Evolutionary conservation across 2,888 invertebrate species (phyloP).

Genomic region (Drosophila prostipennis): DNA sequence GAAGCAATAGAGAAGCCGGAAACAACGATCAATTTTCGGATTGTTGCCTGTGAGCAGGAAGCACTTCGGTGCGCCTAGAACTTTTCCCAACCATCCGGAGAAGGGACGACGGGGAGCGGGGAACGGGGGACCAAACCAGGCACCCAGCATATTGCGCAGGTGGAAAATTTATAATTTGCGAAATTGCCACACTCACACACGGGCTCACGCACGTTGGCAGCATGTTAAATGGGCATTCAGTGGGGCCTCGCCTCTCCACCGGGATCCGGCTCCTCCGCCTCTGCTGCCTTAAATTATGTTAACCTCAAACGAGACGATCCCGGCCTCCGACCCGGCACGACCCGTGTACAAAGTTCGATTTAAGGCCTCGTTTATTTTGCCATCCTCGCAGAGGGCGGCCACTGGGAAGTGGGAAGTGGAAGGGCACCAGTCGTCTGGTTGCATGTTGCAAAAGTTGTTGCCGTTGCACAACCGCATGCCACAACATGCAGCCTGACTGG

Average conservation of each 20-base stretch:
- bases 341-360: constrained; percentile 77
- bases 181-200: constrained; percentile 69
- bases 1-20: constrained; percentile 50
- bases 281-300: constrained; percentile 76
- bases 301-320: constrained; percentile 73
- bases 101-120: constrained; percentile 1
- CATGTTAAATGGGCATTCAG: constrained; percentile 72
- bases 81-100: constrained; percentile 59
- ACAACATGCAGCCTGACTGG: constrained; percentile 65
- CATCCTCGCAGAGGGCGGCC: constrained; percentile 51
- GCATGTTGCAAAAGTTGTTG: constrained; percentile 80
- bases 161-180: constrained; percentile 83
- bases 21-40: constrained; percentile 78
- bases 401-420: background rate
- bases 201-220: constrained; percentile 56
- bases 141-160: constrained; percentile 75
- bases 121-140: constrained; percentile 19
- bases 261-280: constrained; percentile 24
- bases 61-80: constrained; percentile 65
- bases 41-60: constrained; percentile 54
- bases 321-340: constrained; percentile 53
- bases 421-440: constrained; percentile 58
- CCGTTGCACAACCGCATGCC: constrained; percentile 78
- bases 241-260: constrained; percentile 20
- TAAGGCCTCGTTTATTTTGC: constrained; percentile 81